These are phyloP conservation scores for Cacatua alba DNA, from an alignment of 2,113 vertebrate genomes.

Conservation along the genomic window DNA sequence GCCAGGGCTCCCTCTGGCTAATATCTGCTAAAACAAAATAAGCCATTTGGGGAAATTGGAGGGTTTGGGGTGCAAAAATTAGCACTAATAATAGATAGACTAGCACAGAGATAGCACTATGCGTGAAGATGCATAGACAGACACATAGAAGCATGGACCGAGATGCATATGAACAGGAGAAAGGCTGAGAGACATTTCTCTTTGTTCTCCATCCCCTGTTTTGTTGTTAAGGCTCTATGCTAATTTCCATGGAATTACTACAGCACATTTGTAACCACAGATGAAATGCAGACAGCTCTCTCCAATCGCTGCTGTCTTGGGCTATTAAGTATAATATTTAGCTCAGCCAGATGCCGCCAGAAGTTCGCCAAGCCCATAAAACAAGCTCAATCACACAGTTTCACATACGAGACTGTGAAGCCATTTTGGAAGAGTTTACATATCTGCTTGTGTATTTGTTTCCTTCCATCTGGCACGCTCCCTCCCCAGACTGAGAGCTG, in stretches of 20 bases:
- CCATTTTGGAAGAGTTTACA: not conserved
- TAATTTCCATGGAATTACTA: slow-evolving; percentile 30
- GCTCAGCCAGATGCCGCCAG: slow-evolving; percentile 61
- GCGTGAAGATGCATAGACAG: fast-evolving
- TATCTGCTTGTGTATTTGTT: not conserved
- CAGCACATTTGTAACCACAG: slow-evolving; percentile 43
- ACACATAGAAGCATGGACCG: not conserved
- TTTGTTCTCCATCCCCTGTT: slow-evolving; percentile 30
- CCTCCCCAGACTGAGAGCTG: not conserved
- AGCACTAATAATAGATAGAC: no score
- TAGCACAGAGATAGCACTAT: not conserved
- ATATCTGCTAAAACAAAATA: not conserved
- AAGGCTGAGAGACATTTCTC: not conserved
- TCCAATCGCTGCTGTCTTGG: slow-evolving; percentile 38
- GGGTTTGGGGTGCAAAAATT: not conserved
- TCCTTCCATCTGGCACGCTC: slow-evolving; percentile 42
- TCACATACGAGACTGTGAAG: not conserved
- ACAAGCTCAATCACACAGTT: slow-evolving; percentile 40
- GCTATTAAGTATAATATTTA: slow-evolving; percentile 63
- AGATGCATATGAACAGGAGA: not conserved
- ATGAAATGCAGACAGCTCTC: slow-evolving; percentile 35
- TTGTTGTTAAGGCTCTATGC: not conserved
- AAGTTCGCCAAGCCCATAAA: slow-evolving; percentile 58
- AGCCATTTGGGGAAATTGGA: not conserved
- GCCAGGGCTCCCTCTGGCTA: not conserved